These are phyloP conservation scores for Alectoris magna DNA, from an alignment of 2,797 vertebrate species.

Conservation along the genomic window DNA sequence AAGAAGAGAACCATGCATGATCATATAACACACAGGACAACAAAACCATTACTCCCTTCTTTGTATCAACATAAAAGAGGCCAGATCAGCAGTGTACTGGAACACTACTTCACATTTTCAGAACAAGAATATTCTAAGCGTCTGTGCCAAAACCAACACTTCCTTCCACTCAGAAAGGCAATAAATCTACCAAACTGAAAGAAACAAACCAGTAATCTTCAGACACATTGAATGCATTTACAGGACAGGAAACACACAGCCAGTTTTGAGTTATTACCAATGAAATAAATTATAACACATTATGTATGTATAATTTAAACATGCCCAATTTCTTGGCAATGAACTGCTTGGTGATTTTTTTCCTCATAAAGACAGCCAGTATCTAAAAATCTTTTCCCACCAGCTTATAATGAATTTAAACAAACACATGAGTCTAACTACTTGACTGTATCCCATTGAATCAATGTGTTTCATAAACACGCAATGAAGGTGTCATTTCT, in stretches of 20 bases:
- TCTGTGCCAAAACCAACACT: constrained; percentile 62
- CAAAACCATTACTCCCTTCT: constrained; percentile 21
- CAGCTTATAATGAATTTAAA: background rate
- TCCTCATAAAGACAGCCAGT: constrained; percentile 12
- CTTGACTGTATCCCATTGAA: background rate
- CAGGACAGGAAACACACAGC: constrained; percentile 34
- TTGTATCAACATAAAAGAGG: constrained; percentile 9
- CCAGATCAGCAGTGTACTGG: constrained; percentile 6
- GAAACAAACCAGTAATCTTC: constrained; percentile 45
- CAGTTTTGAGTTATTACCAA: constrained; percentile 50
- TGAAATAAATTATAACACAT: constrained; percentile 54
- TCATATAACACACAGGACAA: background rate
- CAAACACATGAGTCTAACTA: background rate
- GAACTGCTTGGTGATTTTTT: background rate
- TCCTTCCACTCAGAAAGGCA: constrained; percentile 40
- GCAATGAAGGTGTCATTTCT: background rate
- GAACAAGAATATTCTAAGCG: constrained; percentile 47
- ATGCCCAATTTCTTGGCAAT: constrained; percentile 34
- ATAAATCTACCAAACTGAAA: constrained; percentile 55
- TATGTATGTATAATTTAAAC: constrained; percentile 45
- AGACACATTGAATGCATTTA: constrained; percentile 56
- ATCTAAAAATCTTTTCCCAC: constrained; percentile 36
- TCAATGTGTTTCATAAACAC: background rate
- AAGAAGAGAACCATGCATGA: background rate
- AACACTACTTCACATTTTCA: constrained; percentile 34